Evolutionary conservation across 2,888 invertebrate species (phyloP).

Genomic region (Baccha elongata): DNA sequence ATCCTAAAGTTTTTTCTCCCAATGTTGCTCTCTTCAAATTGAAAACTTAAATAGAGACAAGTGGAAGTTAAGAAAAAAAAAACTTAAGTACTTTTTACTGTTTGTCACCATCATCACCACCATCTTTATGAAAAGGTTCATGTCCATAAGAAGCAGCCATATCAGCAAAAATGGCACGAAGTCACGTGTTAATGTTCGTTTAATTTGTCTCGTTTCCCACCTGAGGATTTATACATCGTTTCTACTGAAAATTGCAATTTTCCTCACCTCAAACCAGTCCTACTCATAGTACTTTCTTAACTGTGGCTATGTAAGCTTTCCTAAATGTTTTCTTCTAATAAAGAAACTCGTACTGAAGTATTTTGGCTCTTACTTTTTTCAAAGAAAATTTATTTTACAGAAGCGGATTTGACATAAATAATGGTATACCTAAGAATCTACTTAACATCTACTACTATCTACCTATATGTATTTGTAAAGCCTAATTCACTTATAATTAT

Average conservation of each 20-base stretch:
- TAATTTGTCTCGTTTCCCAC: slow-evolving; percentile 74
- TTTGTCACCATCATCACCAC: slow-evolving; percentile 1
- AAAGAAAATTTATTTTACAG: neutral
- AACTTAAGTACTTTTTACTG: too few species aligned
- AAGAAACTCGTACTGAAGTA: neutral
- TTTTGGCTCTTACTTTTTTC: neutral
- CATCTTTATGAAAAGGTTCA: neutral
- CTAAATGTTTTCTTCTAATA: neutral
- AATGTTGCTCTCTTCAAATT: too few species aligned
- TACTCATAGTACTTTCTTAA: slow-evolving; percentile 4
- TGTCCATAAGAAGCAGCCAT: slow-evolving; percentile 34
- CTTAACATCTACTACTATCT: too few species aligned
- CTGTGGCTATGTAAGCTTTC: neutral
- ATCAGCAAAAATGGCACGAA: slow-evolving; percentile 75
- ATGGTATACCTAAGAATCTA: too few species aligned
- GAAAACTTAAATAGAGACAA: too few species aligned
- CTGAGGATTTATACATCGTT: slow-evolving; percentile 68
- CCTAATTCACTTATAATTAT: too few species aligned
- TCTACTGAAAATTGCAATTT: slow-evolving; percentile 59
- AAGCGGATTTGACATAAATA: neutral
- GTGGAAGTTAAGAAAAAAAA: neutral
- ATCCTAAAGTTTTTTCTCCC: too few species aligned
- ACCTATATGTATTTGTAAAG: too few species aligned
- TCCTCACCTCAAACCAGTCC: neutral
- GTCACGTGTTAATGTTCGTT: slow-evolving; percentile 75